These are phyloP conservation scores for Brachyhypopomus gauderio DNA, from an alignment of 2,113 vertebrate species.

Conservation along the genomic window DNA sequence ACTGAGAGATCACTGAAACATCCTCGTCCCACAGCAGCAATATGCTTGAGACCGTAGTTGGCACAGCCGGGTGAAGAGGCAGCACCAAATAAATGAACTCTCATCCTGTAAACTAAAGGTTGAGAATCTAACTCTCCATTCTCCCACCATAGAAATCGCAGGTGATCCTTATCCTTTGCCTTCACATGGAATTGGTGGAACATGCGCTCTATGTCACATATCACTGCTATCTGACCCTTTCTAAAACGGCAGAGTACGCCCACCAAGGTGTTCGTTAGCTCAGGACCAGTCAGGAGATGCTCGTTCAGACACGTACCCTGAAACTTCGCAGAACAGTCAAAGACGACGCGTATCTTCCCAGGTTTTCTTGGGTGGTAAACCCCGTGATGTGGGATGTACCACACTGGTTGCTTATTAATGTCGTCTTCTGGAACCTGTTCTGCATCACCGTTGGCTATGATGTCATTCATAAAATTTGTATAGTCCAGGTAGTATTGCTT, in stretches of 20 bases:
- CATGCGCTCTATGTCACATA: conserved; percentile 11
- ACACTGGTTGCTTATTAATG: no score
- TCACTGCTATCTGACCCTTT: not conserved
- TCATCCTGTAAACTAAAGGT: no score
- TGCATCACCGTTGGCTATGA: no score
- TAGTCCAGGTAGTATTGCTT: no score
- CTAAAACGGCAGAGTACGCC: conserved; percentile 5
- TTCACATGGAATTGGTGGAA: not conserved
- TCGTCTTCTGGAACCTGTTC: no score
- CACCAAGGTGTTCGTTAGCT: not conserved
- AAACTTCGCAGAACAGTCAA: conserved; percentile 32
- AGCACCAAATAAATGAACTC: conserved; percentile 25
- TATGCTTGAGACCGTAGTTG: conserved; percentile 32
- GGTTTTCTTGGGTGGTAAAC: no score
- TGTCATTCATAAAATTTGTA: no score
- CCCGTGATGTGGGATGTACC: no score
- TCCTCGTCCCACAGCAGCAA: not conserved
- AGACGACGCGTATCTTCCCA: conserved; percentile 19
- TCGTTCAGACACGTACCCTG: conserved; percentile 33
- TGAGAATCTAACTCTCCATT: not conserved
- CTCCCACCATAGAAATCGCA: conserved; percentile 5
- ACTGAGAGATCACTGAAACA: not conserved
- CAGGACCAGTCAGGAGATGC: conserved; percentile 31
- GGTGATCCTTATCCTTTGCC: conserved; percentile 2
- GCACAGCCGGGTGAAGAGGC: conserved; percentile 34